Conservation (phyloP, 2,113 vertebrate genomes). For the Pteronura brasiliensis region DNA sequence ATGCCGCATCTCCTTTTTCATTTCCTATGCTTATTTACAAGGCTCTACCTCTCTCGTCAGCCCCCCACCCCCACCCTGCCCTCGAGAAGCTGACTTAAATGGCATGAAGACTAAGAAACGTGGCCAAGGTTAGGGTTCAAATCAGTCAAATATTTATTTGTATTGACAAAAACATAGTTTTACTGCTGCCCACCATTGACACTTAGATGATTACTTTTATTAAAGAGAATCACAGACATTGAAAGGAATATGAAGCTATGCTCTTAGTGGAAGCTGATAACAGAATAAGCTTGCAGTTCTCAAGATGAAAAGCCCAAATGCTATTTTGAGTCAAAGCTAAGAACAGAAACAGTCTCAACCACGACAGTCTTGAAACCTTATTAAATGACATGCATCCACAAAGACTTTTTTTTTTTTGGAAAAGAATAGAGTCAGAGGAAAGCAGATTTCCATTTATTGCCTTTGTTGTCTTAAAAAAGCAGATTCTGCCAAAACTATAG, state of each 20-base stretch:
- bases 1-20: background rate
- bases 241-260: background rate
- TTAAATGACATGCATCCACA: background rate
- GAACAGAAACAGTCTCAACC: conserved; percentile 31
- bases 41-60: background rate
- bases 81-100: conserved; percentile 43
- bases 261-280: conserved; percentile 24
- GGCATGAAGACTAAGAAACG: background rate
- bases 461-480: conserved; percentile 68
- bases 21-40: background rate
- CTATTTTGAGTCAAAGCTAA: conserved; percentile 31
- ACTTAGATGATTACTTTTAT: conserved; percentile 48
- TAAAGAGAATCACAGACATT: conserved; percentile 45
- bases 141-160: conserved; percentile 47
- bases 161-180: conserved; percentile 52
- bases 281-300: conserved; percentile 1
- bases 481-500: conserved; percentile 47
- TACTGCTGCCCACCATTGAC: conserved; percentile 35
- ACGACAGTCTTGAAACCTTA: conserved; percentile 22
- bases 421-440: conserved; percentile 35
- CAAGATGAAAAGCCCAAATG: conserved; percentile 25
- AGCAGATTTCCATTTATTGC: conserved; percentile 49
- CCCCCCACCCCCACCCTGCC: background rate
- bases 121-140: conserved; percentile 1
- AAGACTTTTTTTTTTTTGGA: conserved; percentile 28